Percentiles rank a stretch among this genome's conserved stretches.
phyloP scores from a whole-genome alignment of 2,113 vertebrate genomes.

The Setophaga coronata region DNA sequence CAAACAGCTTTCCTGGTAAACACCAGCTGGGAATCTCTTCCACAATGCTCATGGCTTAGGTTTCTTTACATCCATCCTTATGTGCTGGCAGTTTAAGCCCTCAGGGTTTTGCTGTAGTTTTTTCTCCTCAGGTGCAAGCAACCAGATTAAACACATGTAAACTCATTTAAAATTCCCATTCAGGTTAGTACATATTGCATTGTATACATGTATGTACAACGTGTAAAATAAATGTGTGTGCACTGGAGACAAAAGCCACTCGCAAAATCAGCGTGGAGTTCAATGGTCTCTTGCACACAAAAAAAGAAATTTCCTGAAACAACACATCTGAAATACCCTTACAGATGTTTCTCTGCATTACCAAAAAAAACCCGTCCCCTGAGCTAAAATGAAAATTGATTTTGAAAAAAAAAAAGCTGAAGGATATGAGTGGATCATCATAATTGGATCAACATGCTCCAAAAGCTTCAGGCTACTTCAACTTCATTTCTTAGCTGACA shows the following conservation, averaged over 20 bases:
- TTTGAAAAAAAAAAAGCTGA: slow-evolving; percentile 66
- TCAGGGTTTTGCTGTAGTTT: neutral
- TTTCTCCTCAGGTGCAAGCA: neutral
- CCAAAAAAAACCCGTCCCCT: slow-evolving; percentile 19
- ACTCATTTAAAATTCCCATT: neutral
- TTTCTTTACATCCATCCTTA: neutral
- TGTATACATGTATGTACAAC: neutral
- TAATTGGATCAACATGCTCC: slow-evolving; percentile 78
- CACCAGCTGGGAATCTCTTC: neutral
- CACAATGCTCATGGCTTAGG: accelerated
- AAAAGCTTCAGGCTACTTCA: slow-evolving; percentile 69
- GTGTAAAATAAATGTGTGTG: neutral
- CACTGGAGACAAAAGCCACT: neutral
- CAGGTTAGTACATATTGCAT: neutral
- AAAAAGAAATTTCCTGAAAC: slow-evolving; percentile 71
- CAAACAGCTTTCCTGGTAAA: neutral
- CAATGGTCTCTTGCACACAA: neutral
- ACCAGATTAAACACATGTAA: neutral
- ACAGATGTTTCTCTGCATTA: slow-evolving; percentile 72
- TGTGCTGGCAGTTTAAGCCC: neutral
- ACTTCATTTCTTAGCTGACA: slow-evolving; percentile 75
- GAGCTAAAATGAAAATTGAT: slow-evolving; percentile 78
- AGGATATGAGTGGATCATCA: slow-evolving; percentile 75
- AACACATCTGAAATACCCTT: slow-evolving; percentile 59
- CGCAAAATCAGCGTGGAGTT: slow-evolving; percentile 20